These are phyloP conservation scores for Rhopalosiphum maidis DNA, from an alignment of 1,140 invertebrate genomes.

Conservation along the genomic window DNA sequence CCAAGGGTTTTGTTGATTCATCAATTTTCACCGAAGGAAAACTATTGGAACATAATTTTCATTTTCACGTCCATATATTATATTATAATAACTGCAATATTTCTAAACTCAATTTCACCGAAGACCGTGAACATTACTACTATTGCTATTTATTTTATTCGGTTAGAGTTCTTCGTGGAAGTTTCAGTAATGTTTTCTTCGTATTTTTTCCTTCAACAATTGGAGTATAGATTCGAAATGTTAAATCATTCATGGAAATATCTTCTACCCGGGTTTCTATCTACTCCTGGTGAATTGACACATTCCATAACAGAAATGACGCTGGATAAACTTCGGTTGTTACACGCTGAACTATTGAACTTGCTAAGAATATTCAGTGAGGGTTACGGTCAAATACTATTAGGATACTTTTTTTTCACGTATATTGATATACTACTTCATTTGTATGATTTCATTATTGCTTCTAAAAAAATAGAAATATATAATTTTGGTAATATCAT, in stretches of 20 bases:
- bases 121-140: not conserved
- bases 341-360: not conserved
- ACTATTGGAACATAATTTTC: not conserved
- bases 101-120: too few species aligned
- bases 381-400: not conserved
- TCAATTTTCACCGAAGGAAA: not conserved
- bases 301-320: not conserved
- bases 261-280: not conserved
- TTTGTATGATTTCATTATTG: too few species aligned
- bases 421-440: too few species aligned
- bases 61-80: not conserved
- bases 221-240: not conserved
- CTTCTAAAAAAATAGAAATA: too few species aligned
- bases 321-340: not conserved
- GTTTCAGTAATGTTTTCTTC: not conserved
- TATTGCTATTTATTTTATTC: not conserved
- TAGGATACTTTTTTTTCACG: too few species aligned
- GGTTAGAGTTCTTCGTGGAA: not conserved
- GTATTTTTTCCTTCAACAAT: not conserved
- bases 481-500: too few species aligned
- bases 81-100: not conserved
- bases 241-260: not conserved
- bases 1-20: not conserved
- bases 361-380: not conserved
- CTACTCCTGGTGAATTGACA: not conserved